Evolutionary conservation across 2,113 vertebrate species (phyloP), one percentile per base, ranked within the genome.

Genomic region (Odontophorus gujanensis): DNA sequence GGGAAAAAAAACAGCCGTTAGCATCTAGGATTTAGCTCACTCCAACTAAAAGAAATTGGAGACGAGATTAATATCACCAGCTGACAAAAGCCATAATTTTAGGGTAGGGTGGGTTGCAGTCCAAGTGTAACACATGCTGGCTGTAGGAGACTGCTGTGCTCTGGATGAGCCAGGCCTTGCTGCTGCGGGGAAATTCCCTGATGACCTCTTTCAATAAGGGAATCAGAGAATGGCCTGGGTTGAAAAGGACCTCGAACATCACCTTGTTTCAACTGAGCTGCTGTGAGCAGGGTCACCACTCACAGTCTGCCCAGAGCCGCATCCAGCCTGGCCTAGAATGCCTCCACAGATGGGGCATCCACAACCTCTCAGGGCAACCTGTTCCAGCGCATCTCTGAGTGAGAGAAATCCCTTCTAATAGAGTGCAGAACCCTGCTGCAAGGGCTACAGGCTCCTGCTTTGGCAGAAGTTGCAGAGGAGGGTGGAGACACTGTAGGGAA

Each of bases 401-500:
- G 40, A 40, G 40, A 40, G 40, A 40, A 40, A 92, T 55, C 62
- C 84, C 10, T 69, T 58, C 58, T 58, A 36, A 87, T 53, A 84
- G 74, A 28, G 63, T 61, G 77, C 85, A 91, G 57, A 62, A 28
- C 0, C 1, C 59, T n/a, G 80, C 11, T 2, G 66, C 0, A 8
- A 14, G 9, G 71, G 58, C 45, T 26, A 25, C 13, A 13, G 65
- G 26, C 3, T 71, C 36, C 43, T 55, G 0, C 24, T 51, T 14
- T 42, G 30, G 55, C 11, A 53, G 34, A 62, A 53, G 77, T 48
- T 1, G n/a, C 42, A 40, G 43, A 25, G 26, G 81, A 89, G 24
- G 1, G 22, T 3, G 36, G 53, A 68, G 61, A 30, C 4, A 2
- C 16, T 66, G 16, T 0, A 10, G 5, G 1, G 5, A 75, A 93